Conservation (phyloP, 1,140 invertebrate species). For the Philotrypesis tridentata region DNA sequence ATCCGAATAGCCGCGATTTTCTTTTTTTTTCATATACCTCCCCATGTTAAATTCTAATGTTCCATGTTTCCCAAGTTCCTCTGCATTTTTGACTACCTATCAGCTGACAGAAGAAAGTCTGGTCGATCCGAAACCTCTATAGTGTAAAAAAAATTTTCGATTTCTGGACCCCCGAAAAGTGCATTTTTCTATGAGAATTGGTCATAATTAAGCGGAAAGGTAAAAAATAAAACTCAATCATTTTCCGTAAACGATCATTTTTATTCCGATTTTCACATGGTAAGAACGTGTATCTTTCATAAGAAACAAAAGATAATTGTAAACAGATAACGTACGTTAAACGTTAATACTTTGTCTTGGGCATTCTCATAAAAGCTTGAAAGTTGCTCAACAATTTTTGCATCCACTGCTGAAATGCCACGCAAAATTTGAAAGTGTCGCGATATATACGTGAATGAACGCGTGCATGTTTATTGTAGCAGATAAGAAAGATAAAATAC, state of each 20-base stretch:
- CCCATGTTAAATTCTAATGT: too few species aligned
- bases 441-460: background rate
- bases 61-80: too few species aligned
- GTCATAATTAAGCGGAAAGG: background rate
- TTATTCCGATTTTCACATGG: constrained; percentile 26
- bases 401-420: background rate
- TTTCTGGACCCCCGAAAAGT: too few species aligned
- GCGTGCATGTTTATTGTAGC: background rate
- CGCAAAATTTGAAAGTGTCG: constrained; percentile 26
- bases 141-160: too few species aligned
- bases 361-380: constrained; percentile 57
- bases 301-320: constrained; percentile 58
- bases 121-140: too few species aligned
- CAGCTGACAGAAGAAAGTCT: too few species aligned
- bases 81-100: too few species aligned
- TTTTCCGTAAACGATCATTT: constrained; percentile 29
- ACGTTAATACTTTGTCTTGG: constrained; percentile 65
- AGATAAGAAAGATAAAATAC: background rate
- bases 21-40: too few species aligned
- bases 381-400: constrained; percentile 60
- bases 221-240: background rate
- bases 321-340: constrained; percentile 66
- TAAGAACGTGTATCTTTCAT: constrained; percentile 55
- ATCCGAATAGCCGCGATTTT: too few species aligned
- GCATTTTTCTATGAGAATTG: too few species aligned